Conservation (phyloP, 2,888 invertebrate species). For the Netelia melanura region DNA sequence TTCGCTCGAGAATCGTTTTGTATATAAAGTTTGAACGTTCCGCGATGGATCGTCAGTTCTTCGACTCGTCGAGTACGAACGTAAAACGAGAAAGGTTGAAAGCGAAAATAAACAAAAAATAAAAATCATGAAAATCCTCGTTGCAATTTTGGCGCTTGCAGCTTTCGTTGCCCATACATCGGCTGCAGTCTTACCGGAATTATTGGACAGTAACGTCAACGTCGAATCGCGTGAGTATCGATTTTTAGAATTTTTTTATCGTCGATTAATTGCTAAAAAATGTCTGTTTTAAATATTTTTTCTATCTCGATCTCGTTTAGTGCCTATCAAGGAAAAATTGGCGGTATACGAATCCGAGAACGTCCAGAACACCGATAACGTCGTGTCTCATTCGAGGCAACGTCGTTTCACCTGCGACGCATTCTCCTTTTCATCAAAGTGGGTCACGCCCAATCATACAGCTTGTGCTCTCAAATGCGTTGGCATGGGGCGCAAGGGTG, state of each 20-base stretch:
- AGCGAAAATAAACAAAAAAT: not conserved
- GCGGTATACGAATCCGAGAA: not conserved
- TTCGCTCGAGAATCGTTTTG: not conserved
- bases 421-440: conserved; percentile 70
- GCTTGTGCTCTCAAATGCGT: conserved; percentile 71
- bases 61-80: not conserved
- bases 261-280: not conserved
- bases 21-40: conserved; percentile 27
- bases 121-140: conserved; percentile 60
- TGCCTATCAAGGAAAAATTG: not conserved
- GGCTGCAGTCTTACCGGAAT: conserved; percentile 48
- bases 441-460: conserved; percentile 70
- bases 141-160: conserved; percentile 45
- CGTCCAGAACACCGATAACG: not conserved
- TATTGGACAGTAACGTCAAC: conserved; percentile 49
- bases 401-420: conserved; percentile 72
- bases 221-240: conserved; percentile 47
- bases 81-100: not conserved
- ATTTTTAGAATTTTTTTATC: not conserved
- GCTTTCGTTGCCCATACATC: conserved; percentile 46
- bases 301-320: not conserved
- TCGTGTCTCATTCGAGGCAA: conserved; percentile 26
- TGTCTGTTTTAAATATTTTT: not conserved
- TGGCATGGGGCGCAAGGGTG: conserved; percentile 54
- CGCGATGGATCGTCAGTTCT: conserved; percentile 17